These are phyloP conservation scores for Neodiprion pinetum DNA, from an alignment of 1,140 invertebrate genomes.

Conservation along the genomic window DNA sequence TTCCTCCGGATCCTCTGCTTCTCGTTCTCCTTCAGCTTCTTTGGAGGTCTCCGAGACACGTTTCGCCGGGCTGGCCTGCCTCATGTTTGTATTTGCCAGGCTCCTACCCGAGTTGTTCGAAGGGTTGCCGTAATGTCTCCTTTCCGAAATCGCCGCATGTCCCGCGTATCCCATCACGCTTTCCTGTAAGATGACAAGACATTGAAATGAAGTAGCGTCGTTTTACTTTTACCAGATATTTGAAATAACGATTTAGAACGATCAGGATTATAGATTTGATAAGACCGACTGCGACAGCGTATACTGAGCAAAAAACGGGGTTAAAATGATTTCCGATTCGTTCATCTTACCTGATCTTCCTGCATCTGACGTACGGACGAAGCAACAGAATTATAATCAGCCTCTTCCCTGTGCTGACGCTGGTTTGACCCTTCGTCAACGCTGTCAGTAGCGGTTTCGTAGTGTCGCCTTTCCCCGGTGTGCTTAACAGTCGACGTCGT, in stretches of 20 bases:
- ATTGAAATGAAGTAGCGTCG: too few relatives aligned
- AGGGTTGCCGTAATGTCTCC: not conserved
- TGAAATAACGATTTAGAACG: too few relatives aligned
- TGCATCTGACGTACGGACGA: not conserved
- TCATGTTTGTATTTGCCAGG: not conserved
- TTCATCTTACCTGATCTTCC: not conserved
- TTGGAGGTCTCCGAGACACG: not conserved
- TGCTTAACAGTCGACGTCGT: not conserved
- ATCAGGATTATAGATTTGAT: too few relatives aligned
- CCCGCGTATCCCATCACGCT: not conserved
- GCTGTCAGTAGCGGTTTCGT: not conserved
- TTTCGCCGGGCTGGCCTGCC: not conserved
- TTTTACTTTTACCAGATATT: too few relatives aligned
- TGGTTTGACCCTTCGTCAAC: not conserved
- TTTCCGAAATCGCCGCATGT: not conserved
- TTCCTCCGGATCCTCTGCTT: not conserved
- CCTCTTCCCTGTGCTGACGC: not conserved
- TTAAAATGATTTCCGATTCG: not conserved
- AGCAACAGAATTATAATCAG: not conserved
- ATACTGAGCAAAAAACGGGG: too few relatives aligned
- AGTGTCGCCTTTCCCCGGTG: not conserved
- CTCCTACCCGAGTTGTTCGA: not conserved
- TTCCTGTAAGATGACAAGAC: too few relatives aligned
- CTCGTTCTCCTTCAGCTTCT: not conserved
- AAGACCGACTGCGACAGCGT: too few relatives aligned